phyloP scores from a whole-genome alignment of 2,888 invertebrate genomes.

The Aphidoletes aphidimyza region DNA sequence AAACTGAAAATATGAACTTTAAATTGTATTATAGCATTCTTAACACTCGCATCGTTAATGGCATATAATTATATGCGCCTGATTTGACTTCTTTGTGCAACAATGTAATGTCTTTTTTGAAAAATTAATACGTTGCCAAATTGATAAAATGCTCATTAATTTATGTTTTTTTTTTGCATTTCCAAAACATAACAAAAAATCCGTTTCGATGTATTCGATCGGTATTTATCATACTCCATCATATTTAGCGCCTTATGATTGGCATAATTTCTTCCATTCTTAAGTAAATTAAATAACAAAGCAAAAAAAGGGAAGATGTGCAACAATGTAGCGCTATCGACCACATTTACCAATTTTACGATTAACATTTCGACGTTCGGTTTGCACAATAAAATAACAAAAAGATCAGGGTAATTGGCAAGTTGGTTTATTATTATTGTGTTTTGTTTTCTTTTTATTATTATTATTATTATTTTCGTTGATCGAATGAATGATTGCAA shows the following conservation, averaged over 20 bases:
- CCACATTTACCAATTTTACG: slow-evolving; percentile 20
- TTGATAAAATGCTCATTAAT: background rate
- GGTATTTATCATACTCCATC: background rate
- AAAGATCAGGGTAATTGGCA: background rate
- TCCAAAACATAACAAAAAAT: too few relatives aligned
- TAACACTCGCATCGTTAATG: background rate
- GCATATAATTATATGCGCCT: background rate
- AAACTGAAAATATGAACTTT: background rate
- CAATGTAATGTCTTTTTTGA: background rate
- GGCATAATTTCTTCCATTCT: background rate
- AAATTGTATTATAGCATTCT: background rate
- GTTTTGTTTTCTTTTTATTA: background rate
- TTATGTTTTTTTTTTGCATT: too few relatives aligned
- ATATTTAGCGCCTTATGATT: background rate
- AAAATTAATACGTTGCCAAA: background rate
- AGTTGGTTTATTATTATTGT: too few relatives aligned
- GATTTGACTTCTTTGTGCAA: background rate
- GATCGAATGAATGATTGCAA: background rate
- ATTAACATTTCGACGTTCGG: slow-evolving; percentile 6
- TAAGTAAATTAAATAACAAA: too few relatives aligned
- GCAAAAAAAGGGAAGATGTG: background rate
- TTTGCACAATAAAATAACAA: background rate
- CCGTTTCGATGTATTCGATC: too few relatives aligned
- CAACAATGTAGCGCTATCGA: slow-evolving; percentile 7
- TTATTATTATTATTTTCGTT: background rate